These are phyloP conservation scores for Microcaecilia unicolor DNA, from an alignment of 2,797 vertebrate species.

Conservation along the genomic window DNA sequence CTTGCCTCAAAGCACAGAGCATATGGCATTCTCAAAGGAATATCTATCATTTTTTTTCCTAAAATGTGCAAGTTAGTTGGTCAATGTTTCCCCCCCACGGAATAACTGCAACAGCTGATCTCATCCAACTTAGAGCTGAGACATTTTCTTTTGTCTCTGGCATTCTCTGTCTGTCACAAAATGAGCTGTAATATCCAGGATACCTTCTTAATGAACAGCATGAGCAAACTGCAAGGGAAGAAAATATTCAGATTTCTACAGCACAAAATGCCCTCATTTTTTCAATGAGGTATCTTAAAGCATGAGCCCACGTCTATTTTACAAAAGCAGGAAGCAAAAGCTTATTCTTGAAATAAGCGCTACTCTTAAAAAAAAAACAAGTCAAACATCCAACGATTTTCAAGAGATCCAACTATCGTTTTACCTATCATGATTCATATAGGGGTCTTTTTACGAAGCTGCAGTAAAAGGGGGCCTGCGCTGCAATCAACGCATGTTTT, in stretches of 20 bases:
- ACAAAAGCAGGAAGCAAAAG: no score
- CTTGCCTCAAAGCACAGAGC: conserved; percentile 38
- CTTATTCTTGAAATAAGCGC: no score
- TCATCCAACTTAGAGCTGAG: conserved; percentile 39
- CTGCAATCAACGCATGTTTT: no score
- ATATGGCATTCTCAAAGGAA: conserved; percentile 56
- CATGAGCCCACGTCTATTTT: background rate
- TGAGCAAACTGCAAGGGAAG: conserved; percentile 11
- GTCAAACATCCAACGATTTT: no score
- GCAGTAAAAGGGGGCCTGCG: no score
- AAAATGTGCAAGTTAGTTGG: conserved; percentile 42
- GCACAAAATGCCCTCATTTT: conserved; percentile 11
- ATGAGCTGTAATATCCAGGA: conserved; percentile 16
- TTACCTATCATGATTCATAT: no score
- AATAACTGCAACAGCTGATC: conserved; percentile 54
- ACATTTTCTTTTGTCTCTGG: conserved; percentile 37
- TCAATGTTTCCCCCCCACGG: conserved; percentile 39
- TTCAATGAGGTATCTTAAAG: background rate
- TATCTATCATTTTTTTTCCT: conserved; percentile 35
- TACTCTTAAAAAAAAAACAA: no score
- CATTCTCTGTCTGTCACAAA: conserved; percentile 25
- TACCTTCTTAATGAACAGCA: conserved; percentile 10
- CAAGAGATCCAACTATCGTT: no score
- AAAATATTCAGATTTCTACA: background rate
- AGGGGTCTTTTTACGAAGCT: no score